phyloP scores from a whole-genome alignment of 2,797 vertebrate species.

The Gallinago stenura region DNA sequence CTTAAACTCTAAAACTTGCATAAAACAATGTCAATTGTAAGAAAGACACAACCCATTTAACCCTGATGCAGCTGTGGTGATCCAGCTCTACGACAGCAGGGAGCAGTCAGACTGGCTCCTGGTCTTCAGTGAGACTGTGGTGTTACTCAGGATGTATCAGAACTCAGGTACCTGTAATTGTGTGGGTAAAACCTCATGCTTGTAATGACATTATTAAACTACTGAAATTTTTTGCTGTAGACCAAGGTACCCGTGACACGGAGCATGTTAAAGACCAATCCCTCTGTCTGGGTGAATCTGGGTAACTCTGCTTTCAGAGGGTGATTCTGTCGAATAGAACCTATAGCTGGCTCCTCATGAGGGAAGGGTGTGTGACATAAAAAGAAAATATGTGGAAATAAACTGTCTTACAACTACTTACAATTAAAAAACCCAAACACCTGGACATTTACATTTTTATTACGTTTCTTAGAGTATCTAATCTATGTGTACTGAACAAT shows the following conservation, averaged over 20 bases:
- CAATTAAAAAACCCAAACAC: not conserved
- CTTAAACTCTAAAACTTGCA: not conserved
- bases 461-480: not conserved
- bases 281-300: rapidly evolving
- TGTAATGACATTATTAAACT: not conserved
- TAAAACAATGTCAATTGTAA: rapidly evolving
- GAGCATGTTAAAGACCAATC: not conserved
- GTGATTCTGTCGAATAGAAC: not conserved
- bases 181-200: not conserved
- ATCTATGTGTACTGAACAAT: not conserved
- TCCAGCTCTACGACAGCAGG: not conserved
- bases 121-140: not conserved
- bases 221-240: not conserved
- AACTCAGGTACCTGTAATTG: not conserved
- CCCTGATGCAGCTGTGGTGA: too few species aligned
- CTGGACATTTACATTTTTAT: not conserved
- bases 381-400: not conserved
- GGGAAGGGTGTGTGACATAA: not conserved
- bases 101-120: not conserved
- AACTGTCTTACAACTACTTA: not conserved
- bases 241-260: rapidly evolving
- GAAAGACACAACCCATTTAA: not conserved
- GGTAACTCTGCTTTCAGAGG: not conserved
- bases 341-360: not conserved
- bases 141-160: too few species aligned